These are phyloP conservation scores for Asbolus verrucosus DNA, from an alignment of 1,140 invertebrate species.

Conservation along the genomic window DNA sequence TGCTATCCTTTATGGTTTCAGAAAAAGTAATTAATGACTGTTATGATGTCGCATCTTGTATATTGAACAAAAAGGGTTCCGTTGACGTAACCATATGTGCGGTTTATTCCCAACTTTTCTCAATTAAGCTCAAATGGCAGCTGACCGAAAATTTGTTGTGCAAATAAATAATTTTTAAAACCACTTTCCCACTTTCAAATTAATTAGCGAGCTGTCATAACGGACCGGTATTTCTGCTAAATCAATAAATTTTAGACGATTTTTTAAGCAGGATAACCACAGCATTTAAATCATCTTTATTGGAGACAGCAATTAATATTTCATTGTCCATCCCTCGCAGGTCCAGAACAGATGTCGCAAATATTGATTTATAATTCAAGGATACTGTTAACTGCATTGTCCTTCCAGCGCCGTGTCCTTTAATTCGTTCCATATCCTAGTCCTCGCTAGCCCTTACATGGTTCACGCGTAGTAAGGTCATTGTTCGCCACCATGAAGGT, in stretches of 20 bases:
- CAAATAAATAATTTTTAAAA: background rate
- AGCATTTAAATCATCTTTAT: conserved; percentile 5
- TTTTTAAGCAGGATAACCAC: background rate
- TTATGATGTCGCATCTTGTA: too few relatives aligned
- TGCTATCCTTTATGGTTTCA: too few relatives aligned
- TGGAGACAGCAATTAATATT: conserved; percentile 15
- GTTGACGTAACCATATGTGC: too few relatives aligned
- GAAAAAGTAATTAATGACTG: too few relatives aligned
- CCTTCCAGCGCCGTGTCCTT: background rate
- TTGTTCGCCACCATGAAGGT: conserved; percentile 13
- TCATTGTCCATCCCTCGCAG: conserved; percentile 4
- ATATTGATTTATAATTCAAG: conserved; percentile 24
- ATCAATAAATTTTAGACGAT: background rate
- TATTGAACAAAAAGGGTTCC: too few relatives aligned
- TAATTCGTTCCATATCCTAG: too few relatives aligned
- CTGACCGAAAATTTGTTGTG: background rate
- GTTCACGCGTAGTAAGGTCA: conserved; percentile 8
- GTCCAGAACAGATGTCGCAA: conserved; percentile 21
- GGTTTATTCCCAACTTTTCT: too few relatives aligned
- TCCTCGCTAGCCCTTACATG: too few relatives aligned
- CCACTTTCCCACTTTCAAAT: too few relatives aligned
- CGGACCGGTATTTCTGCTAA: background rate
- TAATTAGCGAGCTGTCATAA: background rate
- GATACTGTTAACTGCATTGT: conserved; percentile 17
- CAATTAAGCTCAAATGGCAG: background rate